Evolutionary conservation across 2,888 invertebrate genomes (phyloP), one percentile per base, ranked within the genome.

Genomic region (Nudaria mundana): DNA sequence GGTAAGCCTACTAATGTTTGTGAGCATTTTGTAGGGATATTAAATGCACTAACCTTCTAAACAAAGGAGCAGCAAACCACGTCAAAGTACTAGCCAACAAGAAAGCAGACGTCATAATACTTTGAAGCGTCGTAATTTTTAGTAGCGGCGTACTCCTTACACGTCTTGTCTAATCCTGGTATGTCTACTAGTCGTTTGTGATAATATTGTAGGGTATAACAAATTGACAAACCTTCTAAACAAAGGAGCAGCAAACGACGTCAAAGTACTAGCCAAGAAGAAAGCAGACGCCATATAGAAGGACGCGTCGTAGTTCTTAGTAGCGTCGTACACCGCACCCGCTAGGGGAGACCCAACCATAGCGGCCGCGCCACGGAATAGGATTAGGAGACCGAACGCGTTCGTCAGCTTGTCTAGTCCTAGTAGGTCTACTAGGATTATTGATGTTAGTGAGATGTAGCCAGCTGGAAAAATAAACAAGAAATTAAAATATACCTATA

Each of bases 391-490:
- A 7, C 99, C 99, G 84, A 99, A 99, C 30, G 98, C 98, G 79
- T 97, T 99, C 30, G 99, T 99, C 58, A 99, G 88, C 76, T 96
- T 96, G 74, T 98, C 98, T 73, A 99, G 89, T 1, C 99, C 99
- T 31, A 99, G 91, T 23, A 99, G 91, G 80, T 99, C 98, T 58
- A 98, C 98, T 48, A 99, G 91, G 71, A 99, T 98, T 73, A 99
- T 98, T 32, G 99, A 99, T 26, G 99, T 99, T 43, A 99, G 90
- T 6, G 98, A 98, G 70, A 99, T 98, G 88, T 97, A 99, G 48
- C 98, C 98, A 49, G 98, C 97, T 97, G 90, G 14, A 81, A 11
- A 10, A 11, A 5, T 25, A 5, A 20, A n/a, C n/a, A n/a, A n/a
- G n/a, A n/a, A n/a, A n/a, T n/a, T n/a, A n/a, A n/a, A n/a, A n/a